phyloP scores from a whole-genome alignment of 2,113 vertebrate species.

The Formicarius rufipectus region DNA sequence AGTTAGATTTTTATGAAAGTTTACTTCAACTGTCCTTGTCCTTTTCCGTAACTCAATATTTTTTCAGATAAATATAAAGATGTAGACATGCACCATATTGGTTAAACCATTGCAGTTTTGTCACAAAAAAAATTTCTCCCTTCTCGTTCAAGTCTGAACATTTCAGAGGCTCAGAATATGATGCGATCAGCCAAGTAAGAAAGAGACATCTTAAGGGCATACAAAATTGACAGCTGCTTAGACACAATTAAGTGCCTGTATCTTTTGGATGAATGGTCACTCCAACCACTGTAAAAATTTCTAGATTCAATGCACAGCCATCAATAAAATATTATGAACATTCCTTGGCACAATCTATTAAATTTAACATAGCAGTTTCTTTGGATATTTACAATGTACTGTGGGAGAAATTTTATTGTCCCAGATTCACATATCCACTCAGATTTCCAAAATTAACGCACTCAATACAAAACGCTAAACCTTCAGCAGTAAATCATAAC shows the following conservation, averaged over 20 bases:
- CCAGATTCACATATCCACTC: background rate
- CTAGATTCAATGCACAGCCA: background rate
- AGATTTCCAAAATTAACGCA: background rate
- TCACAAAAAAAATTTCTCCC: slow-evolving; percentile 17
- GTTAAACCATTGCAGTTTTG: background rate
- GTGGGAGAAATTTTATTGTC: background rate
- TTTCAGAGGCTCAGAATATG: background rate
- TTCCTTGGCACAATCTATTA: background rate
- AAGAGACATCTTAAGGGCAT: slow-evolving; percentile 27
- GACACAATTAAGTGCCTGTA: slow-evolving; percentile 32
- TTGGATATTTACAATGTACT: background rate
- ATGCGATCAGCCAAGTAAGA: slow-evolving; percentile 27
- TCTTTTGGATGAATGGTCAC: slow-evolving; percentile 46
- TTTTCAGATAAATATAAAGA: background rate
- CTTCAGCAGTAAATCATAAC: background rate
- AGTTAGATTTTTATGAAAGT: background rate
- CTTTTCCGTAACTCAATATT: background rate
- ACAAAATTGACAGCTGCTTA: slow-evolving; percentile 53
- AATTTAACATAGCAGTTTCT: background rate
- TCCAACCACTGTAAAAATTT: slow-evolving; percentile 24
- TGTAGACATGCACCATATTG: background rate
- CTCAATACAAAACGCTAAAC: background rate
- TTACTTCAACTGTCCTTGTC: background rate
- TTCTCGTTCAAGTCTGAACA: background rate
- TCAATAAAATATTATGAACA: slow-evolving; percentile 33